phyloP scores from a whole-genome alignment of 2,113 vertebrate genomes.

The Hypocryptadius cinnamomeus region DNA sequence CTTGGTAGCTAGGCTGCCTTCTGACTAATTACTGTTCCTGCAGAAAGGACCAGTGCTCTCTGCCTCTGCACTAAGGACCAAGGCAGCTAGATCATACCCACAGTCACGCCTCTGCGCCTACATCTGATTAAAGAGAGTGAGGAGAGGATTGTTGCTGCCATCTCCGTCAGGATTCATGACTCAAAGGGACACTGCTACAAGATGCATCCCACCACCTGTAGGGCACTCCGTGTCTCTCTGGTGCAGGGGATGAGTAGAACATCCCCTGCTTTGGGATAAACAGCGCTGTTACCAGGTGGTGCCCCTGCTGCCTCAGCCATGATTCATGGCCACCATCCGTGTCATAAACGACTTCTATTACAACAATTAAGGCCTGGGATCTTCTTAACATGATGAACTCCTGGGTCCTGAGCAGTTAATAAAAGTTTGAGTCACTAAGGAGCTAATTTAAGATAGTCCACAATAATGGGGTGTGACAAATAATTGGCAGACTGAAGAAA shows the following conservation, averaged over 20 bases:
- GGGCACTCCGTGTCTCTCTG: not conserved
- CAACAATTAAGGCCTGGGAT: not conserved
- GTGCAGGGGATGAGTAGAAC: not conserved
- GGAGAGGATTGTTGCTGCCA: not conserved
- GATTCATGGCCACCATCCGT: not conserved
- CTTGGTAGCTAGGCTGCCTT: not conserved
- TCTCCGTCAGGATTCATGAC: not conserved
- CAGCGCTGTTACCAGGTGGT: fast-evolving
- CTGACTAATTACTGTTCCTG: not conserved
- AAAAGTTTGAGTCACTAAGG: not conserved
- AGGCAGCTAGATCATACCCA: not conserved
- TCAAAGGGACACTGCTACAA: not conserved
- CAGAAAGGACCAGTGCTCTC: not conserved
- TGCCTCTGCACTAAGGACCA: not conserved
- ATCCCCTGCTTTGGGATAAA: not conserved
- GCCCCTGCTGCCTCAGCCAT: not conserved
- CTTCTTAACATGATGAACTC: not conserved
- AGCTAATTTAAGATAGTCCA: not conserved
- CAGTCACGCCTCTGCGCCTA: not conserved
- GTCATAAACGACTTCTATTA: not conserved
- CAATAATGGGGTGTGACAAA: not conserved
- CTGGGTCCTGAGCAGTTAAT: not conserved
- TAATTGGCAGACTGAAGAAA: not conserved
- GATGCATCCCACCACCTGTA: not conserved
- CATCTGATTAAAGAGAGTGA: not conserved